A percentile compares a stretch with the other conserved stretches of the same genome.
Conservation (phyloP, 2,888 invertebrate genomes). For the Dolomedes plantarius region DNA sequence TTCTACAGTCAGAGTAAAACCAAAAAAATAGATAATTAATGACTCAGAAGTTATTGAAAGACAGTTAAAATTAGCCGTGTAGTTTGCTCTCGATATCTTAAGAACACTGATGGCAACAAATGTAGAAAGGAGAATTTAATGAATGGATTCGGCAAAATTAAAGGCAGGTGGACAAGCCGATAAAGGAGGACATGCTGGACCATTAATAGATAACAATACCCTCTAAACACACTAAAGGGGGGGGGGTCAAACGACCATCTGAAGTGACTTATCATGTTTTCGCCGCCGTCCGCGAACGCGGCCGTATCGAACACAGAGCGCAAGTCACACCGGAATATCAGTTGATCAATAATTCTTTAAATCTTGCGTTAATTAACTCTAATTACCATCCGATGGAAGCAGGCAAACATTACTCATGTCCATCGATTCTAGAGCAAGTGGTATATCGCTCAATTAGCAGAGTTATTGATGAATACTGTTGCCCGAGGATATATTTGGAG, state of each 20-base stretch:
- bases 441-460: slow-evolving; percentile 7
- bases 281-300: background rate
- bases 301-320: background rate
- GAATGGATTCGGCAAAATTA: too few species aligned
- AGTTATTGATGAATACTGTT: slow-evolving; percentile 1
- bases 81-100: too few species aligned
- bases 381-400: slow-evolving; percentile 7
- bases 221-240: background rate
- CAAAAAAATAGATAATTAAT: too few species aligned
- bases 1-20: too few species aligned
- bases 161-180: background rate
- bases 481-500: background rate
- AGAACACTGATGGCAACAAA: too few species aligned
- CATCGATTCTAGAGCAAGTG: background rate
- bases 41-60: too few species aligned
- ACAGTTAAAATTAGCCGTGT: too few species aligned
- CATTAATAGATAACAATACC: background rate
- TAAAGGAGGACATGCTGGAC: background rate
- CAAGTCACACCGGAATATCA: background rate
- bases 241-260: background rate
- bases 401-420: slow-evolving; percentile 7
- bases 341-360: slow-evolving; percentile 14
- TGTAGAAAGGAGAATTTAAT: too few species aligned
- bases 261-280: slow-evolving; percentile 11
- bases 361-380: slow-evolving; percentile 9